Percentiles rank a stretch among this genome's conserved stretches.
phyloP scores from a whole-genome alignment of 2,113 vertebrate species.

The Oreamnos americanus region DNA sequence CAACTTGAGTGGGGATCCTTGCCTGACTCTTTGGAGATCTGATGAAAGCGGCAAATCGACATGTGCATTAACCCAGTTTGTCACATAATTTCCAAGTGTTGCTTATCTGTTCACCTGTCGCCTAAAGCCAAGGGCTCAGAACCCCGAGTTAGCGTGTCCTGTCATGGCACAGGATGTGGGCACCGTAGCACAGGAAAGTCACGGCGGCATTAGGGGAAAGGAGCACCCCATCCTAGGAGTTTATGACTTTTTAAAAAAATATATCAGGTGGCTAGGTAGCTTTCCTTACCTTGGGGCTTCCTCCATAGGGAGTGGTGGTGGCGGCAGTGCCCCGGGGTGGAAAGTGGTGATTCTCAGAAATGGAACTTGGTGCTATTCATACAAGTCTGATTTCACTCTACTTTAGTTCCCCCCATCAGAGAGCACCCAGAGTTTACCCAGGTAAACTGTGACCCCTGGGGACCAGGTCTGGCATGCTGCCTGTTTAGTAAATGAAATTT shows the following conservation, averaged over 20 bases:
- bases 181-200: background rate
- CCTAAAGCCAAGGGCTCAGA: background rate
- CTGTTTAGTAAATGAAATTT: background rate
- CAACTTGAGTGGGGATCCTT: background rate
- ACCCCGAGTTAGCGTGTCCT: background rate
- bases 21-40: background rate
- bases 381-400: background rate
- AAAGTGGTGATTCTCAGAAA: background rate
- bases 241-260: background rate
- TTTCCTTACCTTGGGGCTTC: background rate
- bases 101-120: background rate
- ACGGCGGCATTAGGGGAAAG: background rate
- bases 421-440: background rate
- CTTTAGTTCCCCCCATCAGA: background rate
- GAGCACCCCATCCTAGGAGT: background rate
- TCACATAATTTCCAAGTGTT: background rate
- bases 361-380: background rate
- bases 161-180: background rate
- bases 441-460: background rate
- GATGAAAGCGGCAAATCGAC: background rate
- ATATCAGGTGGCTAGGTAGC: background rate
- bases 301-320: background rate
- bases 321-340: background rate
- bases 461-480: background rate
- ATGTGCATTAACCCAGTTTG: background rate